Evolutionary conservation across 2,888 invertebrate genomes (phyloP), one percentile per base, ranked within the genome.

Genomic region (Philereme transversata): DNA sequence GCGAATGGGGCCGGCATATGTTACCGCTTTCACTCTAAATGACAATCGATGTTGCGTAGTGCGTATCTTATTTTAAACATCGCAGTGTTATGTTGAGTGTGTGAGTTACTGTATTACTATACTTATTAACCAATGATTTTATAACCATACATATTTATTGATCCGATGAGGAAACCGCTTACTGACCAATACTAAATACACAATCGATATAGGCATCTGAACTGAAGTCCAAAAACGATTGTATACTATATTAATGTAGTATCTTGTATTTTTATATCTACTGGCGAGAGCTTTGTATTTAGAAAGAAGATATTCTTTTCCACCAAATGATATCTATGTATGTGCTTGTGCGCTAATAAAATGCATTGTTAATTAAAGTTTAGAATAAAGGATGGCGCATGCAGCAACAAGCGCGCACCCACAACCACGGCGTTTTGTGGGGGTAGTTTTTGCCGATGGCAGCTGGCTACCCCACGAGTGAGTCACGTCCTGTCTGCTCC

Each of bases 381-480:
- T 62, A 59, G 38, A 65, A 65, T 64, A 67, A 68, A 67, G 57
- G 65, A 63, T 58, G 64, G 68, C 68, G 63, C 64, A 70, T 69
- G 70, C 68, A 57, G 69, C 68, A 72, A 77, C 82, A 79, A 81
- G 79, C 81, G 76, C 67, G 69, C 69, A 69, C 71, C 70, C 73
- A 74, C 71, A 70, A 70, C 73, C 70, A 73, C 70, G 71, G 73
- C 70, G 61, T 62, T 64, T 52, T 62, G 75, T 70, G 74, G 83
- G 91, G 91, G 90, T 89, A 86, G 90, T 90, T 90, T 90, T 89
- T 88, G 84, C 81, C 80, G 78, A 79, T 81, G 87, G 87, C 91
- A 92, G 91, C 91, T 92, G 91, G 88, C 87, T 83, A 84, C 90
- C 89, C 90, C 87, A 84, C 78, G 79, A 84, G 86, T 90, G 90